Conservation (phyloP, 2,113 vertebrate species). For the Microtus ochrogaster region DNA sequence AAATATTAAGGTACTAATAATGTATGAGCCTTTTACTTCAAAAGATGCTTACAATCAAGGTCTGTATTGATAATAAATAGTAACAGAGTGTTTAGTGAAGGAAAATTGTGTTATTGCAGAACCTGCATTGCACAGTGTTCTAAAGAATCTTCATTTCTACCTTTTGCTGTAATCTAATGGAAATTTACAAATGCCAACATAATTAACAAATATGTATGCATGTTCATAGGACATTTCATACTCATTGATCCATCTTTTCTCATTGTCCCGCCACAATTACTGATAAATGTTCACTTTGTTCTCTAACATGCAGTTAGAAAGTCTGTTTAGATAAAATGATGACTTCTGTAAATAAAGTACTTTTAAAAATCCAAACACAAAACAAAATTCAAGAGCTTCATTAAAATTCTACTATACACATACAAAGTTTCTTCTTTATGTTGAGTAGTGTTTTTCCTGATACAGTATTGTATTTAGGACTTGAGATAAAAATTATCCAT, state of each 20-base stretch:
- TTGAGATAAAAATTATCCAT: not conserved
- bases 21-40: not conserved
- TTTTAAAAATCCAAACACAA: not conserved
- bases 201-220: not conserved
- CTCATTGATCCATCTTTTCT: not conserved
- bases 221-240: not conserved
- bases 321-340: not conserved
- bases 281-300: not conserved
- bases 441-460: not conserved
- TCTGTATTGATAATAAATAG: not conserved
- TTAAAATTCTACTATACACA: not conserved
- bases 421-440: not conserved
- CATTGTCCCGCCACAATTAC: slow-evolving; percentile 20
- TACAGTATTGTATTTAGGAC: not conserved
- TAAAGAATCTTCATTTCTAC: slow-evolving; percentile 12
- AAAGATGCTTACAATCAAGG: not conserved
- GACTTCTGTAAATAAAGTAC: not conserved
- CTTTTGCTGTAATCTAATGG: not conserved
- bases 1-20: slow-evolving; percentile 9
- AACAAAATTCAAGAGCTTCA: slow-evolving; percentile 7
- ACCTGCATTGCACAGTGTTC: not conserved
- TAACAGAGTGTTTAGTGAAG: not conserved
- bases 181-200: slow-evolving; percentile 1
- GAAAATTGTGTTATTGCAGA: not conserved
- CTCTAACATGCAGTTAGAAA: not conserved